These are phyloP conservation scores for Drosophila gunungcola DNA, from an alignment of 1,140 invertebrate genomes.

Conservation along the genomic window DNA sequence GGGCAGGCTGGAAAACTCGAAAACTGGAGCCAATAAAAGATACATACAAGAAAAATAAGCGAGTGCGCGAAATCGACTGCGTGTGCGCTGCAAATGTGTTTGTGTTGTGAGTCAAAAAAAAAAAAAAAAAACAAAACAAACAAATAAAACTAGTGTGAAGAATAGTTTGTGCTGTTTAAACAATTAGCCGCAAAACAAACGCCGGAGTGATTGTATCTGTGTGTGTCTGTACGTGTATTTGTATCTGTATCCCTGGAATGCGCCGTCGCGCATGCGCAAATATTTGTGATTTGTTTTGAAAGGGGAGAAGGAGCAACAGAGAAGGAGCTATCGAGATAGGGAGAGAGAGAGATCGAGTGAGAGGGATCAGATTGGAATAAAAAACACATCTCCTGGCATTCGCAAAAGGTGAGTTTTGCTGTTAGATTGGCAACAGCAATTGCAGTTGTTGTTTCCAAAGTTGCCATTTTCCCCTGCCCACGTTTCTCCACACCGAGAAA, in stretches of 20 bases:
- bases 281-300: slow-evolving; percentile 69
- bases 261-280: slow-evolving; percentile 71
- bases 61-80: slow-evolving; percentile 67
- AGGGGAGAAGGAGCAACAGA: slow-evolving; percentile 26
- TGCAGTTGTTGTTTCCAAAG: slow-evolving; percentile 6
- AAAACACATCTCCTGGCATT: slow-evolving; percentile 12
- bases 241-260: slow-evolving; percentile 65
- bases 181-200: slow-evolving; percentile 67
- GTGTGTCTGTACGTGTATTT: not conserved
- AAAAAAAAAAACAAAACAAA: slow-evolving; percentile 34
- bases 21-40: slow-evolving; percentile 78
- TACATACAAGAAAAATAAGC: slow-evolving; percentile 76
- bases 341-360: not conserved
- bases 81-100: slow-evolving; percentile 25
- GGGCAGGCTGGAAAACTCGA: slow-evolving; percentile 70
- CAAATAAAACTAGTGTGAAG: slow-evolving; percentile 66
- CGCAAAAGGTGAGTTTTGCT: slow-evolving; percentile 30
- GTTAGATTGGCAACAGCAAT: slow-evolving; percentile 23
- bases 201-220: slow-evolving; percentile 16
- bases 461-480: slow-evolving; percentile 23
- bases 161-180: slow-evolving; percentile 65
- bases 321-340: not conserved
- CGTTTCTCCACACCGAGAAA: slow-evolving; percentile 1
- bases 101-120: slow-evolving; percentile 1
- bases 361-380: slow-evolving; percentile 33